Percentiles rank a stretch among this genome's conserved stretches.
These are phyloP conservation scores for Porites rus DNA, from an alignment of 92 coral and sea anemone genomes.

Conservation along the genomic window DNA sequence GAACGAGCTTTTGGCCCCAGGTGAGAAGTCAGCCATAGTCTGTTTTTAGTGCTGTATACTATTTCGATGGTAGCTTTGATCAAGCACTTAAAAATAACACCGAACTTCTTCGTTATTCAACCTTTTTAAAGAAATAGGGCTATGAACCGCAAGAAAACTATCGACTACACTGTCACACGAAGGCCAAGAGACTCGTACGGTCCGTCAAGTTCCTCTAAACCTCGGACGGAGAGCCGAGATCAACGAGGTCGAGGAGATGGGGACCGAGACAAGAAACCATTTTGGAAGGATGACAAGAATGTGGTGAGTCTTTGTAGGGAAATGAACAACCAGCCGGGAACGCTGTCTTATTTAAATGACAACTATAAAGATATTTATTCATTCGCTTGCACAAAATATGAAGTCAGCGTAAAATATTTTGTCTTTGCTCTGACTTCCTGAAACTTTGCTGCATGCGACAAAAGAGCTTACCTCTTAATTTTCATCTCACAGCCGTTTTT, in stretches of 20 bases:
- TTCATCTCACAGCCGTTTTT: no score
- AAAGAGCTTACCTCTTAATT: no score
- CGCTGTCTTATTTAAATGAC: background rate
- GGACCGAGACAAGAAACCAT: conserved; percentile 22
- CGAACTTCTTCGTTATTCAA: background rate
- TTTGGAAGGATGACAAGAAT: conserved; percentile 39
- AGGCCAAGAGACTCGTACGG: conserved; percentile 30
- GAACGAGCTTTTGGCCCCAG: background rate
- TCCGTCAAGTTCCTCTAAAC: background rate
- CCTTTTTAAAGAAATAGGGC: background rate
- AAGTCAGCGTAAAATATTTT: background rate
- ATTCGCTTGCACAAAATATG: background rate
- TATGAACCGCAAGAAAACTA: conserved; percentile 45
- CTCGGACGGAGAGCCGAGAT: conserved; percentile 36
- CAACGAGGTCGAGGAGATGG: conserved; percentile 22
- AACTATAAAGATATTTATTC: no score
- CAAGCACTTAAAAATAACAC: background rate
- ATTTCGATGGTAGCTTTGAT: background rate
- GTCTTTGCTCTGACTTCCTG: no score
- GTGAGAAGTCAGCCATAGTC: conserved; percentile 22
- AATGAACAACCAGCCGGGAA: background rate
- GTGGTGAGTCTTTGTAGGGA: conserved; percentile 20
- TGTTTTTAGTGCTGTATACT: background rate
- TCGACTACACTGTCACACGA: conserved; percentile 54
- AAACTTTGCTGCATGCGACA: no score